Conservation (phyloP, 1,140 invertebrate species). For the Vanessa atalanta region DNA sequence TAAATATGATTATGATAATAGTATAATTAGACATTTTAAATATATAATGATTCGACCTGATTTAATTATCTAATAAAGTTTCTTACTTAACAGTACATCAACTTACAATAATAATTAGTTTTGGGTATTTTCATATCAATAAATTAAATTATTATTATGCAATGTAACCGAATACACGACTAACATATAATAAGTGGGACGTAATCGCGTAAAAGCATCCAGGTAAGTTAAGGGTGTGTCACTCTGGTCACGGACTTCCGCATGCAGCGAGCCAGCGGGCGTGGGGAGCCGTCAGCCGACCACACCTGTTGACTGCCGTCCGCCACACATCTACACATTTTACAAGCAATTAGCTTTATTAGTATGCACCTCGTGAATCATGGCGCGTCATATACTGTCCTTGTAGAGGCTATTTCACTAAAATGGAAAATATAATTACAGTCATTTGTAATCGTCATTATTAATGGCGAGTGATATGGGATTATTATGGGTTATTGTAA, state of each 20-base stretch:
- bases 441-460: slow-evolving; percentile 3
- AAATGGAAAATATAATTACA: slow-evolving; percentile 4
- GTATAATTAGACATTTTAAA: no score
- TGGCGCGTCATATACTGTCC: not conserved
- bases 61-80: no score
- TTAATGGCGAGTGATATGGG: not conserved
- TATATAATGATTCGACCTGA: no score
- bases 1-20: no score
- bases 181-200: not conserved
- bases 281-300: slow-evolving; percentile 14
- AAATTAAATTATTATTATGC: not conserved
- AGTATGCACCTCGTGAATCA: slow-evolving; percentile 18
- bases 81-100: no score
- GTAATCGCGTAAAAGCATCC: slow-evolving; percentile 8
- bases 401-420: not conserved
- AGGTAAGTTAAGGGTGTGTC: slow-evolving; percentile 22
- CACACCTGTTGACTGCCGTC: slow-evolving; percentile 34
- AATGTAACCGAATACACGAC: not conserved
- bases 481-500: slow-evolving; percentile 4
- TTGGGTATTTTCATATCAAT: no score
- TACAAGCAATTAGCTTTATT: slow-evolving; percentile 19
- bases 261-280: not conserved
- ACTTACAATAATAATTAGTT: no score
- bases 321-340: slow-evolving; percentile 2
- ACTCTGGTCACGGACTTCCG: slow-evolving; percentile 30